A percentile compares a stretch with the other conserved stretches of the same genome.
phyloP scores from a whole-genome alignment of 2,888 invertebrate genomes.

The Neoascia interrupta region DNA sequence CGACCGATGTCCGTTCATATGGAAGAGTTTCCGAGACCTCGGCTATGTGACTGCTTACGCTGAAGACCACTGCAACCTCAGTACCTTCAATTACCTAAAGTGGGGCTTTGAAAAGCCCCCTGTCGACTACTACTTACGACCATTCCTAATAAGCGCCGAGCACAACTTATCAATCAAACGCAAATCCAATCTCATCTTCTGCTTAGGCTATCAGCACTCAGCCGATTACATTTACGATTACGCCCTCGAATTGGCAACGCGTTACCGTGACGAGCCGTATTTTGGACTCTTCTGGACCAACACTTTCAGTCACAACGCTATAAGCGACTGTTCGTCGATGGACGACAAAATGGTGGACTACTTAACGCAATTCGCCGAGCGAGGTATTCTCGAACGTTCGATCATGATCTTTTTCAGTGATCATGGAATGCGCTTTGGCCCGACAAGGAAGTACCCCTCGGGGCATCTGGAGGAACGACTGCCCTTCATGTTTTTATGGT shows the following conservation, averaged over 20 bases:
- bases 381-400: slow-evolving; percentile 83
- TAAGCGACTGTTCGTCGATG: slow-evolving; percentile 85
- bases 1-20: slow-evolving; percentile 87
- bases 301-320: slow-evolving; percentile 86
- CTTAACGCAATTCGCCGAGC: slow-evolving; percentile 82
- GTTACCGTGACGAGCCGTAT: slow-evolving; percentile 83
- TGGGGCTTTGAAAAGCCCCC: slow-evolving; percentile 87
- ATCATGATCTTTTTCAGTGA: slow-evolving; percentile 88
- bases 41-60: slow-evolving; percentile 90
- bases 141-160: slow-evolving; percentile 86
- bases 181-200: slow-evolving; percentile 81
- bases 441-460: slow-evolving; percentile 84
- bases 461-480: slow-evolving; percentile 90
- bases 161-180: slow-evolving; percentile 80
- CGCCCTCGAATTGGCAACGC: slow-evolving; percentile 84
- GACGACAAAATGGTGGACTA: slow-evolving; percentile 83
- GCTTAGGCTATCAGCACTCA: slow-evolving; percentile 83
- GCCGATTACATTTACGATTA: slow-evolving; percentile 86
- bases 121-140: slow-evolving; percentile 90
- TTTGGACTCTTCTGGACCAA: slow-evolving; percentile 91
- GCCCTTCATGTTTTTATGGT: slow-evolving; percentile 86
- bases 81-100: slow-evolving; percentile 86
- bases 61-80: slow-evolving; percentile 87
- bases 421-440: slow-evolving; percentile 89
- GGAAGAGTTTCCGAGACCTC: slow-evolving; percentile 86